phyloP scores from a whole-genome alignment of 2,888 invertebrate species.

The Mystacides longicornis region DNA sequence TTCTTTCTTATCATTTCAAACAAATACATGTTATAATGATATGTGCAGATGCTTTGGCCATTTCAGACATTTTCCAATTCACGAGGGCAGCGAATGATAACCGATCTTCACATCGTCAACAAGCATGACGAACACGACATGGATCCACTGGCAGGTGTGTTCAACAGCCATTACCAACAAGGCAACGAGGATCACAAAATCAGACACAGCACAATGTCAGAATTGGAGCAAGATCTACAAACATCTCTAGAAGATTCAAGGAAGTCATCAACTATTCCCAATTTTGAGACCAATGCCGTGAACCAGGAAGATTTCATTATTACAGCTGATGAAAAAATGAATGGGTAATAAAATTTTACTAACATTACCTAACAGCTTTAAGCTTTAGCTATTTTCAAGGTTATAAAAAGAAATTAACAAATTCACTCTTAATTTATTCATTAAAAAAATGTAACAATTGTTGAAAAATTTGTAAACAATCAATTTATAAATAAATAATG shows the following conservation, averaged over 20 bases:
- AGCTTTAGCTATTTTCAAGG: not conserved
- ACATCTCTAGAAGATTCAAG: not conserved
- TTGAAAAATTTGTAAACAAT: too few species aligned
- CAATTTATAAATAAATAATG: not conserved
- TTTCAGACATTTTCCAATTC: constrained; percentile 69
- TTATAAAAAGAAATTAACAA: too few species aligned
- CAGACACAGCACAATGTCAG: not conserved
- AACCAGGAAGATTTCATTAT: constrained; percentile 12
- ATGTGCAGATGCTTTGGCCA: constrained; percentile 67
- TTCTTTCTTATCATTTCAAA: not conserved
- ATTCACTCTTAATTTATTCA: too few species aligned
- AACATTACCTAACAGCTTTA: not conserved
- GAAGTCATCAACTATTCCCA: not conserved
- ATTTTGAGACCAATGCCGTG: not conserved
- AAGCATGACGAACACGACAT: constrained; percentile 24
- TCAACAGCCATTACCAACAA: not conserved
- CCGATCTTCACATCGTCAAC: constrained; percentile 40
- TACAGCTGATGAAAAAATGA: constrained; percentile 19
- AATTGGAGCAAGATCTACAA: constrained; percentile 3
- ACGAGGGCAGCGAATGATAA: constrained; percentile 60
- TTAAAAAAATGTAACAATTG: too few species aligned
- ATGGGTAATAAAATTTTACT: constrained; percentile 1
- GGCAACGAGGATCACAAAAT: not conserved
- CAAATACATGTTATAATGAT: constrained; percentile 21
- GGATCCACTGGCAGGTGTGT: not conserved